Base-by-base conservation (phyloP, 2,888 invertebrate genomes). In the Yponomeuta malinellus region DNA sequence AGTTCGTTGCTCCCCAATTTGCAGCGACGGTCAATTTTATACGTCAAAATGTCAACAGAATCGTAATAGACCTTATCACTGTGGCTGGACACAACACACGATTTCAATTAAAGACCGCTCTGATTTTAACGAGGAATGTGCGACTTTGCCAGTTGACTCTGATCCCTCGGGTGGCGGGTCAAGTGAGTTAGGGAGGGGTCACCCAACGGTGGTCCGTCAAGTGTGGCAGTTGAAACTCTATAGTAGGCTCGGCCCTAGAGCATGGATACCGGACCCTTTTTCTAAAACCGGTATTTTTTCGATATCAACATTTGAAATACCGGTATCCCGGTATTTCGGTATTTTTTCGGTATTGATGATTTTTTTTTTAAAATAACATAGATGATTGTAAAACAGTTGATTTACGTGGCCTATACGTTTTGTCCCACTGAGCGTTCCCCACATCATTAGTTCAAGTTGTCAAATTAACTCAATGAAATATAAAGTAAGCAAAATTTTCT, bases 61-160 rank as follows among this genome's bases (percentile, higher is more conserved):
- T 79, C 78, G 77, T 79, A 78, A 80, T 77, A 79, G 75, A 74
- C 77, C 83, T 89, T 91, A 91, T 91, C 91, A 79, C 78, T 79
- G 81, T 83, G 80, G 81, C 80, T 85, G 79, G 85, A 88, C 86
- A 85, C 86, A 86, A 92, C 92, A 92, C 84, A 90, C 86, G 88
- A 91, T 89, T 90, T 91, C 91, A 91, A 92, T 92, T 92, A 91
- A 87, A 89, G 84, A 83, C 83, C 78, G 83, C 83, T 87, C 86
- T 83, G 83, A 84, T 85, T 86, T 87, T 81, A 86, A 86, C 83
- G 83, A 82, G 86, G 83, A 87, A 87, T 85, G 83, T 80, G 78
- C 83, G 81, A 81, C 80, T 78, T 79, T 83, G 82, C 85, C 86
- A 86, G 73, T 79, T 72, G 78, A 76, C 71, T 73, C 76, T 81